A percentile compares a stretch with the other conserved stretches of the same genome.
Evolutionary conservation across 2,113 vertebrate species (phyloP).

Genomic region (Erinaceus europaeus): DNA sequence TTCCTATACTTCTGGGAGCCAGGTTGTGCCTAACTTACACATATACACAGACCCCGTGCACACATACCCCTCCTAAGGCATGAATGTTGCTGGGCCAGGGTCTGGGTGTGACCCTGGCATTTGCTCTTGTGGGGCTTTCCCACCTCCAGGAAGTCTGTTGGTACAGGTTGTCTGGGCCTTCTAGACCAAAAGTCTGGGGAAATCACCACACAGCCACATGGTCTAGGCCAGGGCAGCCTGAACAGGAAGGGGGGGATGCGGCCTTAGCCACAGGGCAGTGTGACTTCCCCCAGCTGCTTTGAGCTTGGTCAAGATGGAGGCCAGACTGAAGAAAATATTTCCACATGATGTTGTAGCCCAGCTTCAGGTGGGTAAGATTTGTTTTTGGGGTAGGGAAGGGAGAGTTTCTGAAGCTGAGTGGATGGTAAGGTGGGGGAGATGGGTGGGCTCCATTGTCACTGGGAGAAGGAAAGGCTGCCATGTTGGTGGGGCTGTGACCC

Average conservation of each 20-base stretch:
- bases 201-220: not conserved
- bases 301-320: not conserved
- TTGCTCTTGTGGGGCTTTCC: not conserved
- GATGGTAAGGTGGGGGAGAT: not conserved
- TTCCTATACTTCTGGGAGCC: not conserved
- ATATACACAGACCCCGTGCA: not conserved
- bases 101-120: not conserved
- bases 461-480: slow-evolving; percentile 1
- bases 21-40: not conserved
- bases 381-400: not conserved
- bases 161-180: not conserved
- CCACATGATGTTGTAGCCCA: not conserved
- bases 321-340: slow-evolving; percentile 39
- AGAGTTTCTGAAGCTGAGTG: slow-evolving; percentile 12
- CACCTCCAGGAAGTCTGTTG: not conserved
- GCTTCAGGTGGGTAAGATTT: slow-evolving; percentile 44
- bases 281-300: not conserved
- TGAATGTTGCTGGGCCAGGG: not conserved
- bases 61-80: not conserved
- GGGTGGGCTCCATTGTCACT: slow-evolving; percentile 2
- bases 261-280: not conserved
- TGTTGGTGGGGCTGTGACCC: not conserved
- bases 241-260: not conserved
- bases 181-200: not conserved
- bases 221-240: not conserved